phyloP scores from a whole-genome alignment of 1,140 invertebrate genomes.

The Gryon sp. region DNA sequence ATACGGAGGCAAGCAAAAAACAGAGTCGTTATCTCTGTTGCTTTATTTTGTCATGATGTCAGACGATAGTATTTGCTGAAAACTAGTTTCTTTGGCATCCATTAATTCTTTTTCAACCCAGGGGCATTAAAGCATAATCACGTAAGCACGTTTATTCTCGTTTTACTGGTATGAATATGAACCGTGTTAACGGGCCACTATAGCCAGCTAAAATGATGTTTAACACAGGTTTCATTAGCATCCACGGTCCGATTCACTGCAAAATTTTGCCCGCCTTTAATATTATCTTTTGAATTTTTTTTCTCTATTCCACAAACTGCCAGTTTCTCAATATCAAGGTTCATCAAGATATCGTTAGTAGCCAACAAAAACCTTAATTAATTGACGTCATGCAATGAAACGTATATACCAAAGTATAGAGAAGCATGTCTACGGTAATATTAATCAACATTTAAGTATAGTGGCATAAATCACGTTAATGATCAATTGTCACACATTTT shows the following conservation, averaged over 20 bases:
- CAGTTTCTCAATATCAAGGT: constrained; percentile 36
- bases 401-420: no score
- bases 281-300: no score
- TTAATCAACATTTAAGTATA: constrained; percentile 24
- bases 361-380: constrained; percentile 41
- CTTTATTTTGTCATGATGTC: constrained; percentile 29
- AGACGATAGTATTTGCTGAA: constrained; percentile 19
- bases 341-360: constrained; percentile 39
- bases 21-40: constrained; percentile 4
- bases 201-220: constrained; percentile 49
- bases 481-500: background rate
- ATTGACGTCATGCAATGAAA: no score
- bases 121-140: constrained; percentile 51
- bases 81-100: constrained; percentile 25
- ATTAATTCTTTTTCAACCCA: constrained; percentile 43
- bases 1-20: background rate
- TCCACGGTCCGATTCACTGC: constrained; percentile 46
- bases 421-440: constrained; percentile 1
- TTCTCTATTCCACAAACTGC: no score
- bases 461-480: constrained; percentile 23
- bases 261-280: constrained; percentile 27
- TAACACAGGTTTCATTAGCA: constrained; percentile 58
- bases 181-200: constrained; percentile 37
- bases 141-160: constrained; percentile 57
- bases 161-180: constrained; percentile 48